Evolutionary conservation across 2,888 invertebrate species (phyloP), one percentile per base, ranked within the genome.

Genomic region (Melipona bicolor): DNA sequence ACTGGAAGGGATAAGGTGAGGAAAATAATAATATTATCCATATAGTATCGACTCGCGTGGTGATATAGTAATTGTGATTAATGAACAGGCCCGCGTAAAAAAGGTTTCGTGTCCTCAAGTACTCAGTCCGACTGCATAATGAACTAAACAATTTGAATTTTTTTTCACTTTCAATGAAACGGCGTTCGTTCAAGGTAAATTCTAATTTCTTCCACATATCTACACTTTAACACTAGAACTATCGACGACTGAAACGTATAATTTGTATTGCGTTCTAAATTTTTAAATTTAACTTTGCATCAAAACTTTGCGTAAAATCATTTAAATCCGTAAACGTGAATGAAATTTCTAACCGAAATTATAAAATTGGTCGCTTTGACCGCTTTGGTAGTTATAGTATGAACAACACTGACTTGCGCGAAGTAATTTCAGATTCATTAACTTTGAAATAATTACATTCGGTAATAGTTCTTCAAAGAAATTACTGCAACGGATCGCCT

Each of bases 31-130:
- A 79, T 59, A 84, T 52, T 56, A 68, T 61, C 49, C 54, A 36
- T n/a, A 59, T 21, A 17, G 32, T 24, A 27, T 27, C 36, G 21
- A 36, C 15, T 76, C 15, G 15, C 67, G 54, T 77, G 59, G 73
- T 67, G 73, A 79, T 67, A 52, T n/a, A 24, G 56, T 15, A 59
- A 24, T 76, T 52, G 59, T n/a, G 43, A 54, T 86, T 24, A 43
- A 50, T 68, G 74, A 32, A 32, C 64, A 32, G 21, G 70, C 24
- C 11, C 19, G 15, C 4, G 50, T 32, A 62, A 72, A 32, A 49
- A 69, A 50, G 32, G 32, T 32, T 32, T 32, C 32, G 65, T 36
- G 54, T 82, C 65, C 13, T 61, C 24, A 21, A 72, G 61, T 43
- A 24, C n/a, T n/a, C 36, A 64, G 59, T 56, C 36, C 24, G 13